Percentiles rank a stretch among this genome's conserved stretches.
Evolutionary conservation across 2,113 vertebrate genomes (phyloP).

Genomic region (Hypomesus transpacificus): DNA sequence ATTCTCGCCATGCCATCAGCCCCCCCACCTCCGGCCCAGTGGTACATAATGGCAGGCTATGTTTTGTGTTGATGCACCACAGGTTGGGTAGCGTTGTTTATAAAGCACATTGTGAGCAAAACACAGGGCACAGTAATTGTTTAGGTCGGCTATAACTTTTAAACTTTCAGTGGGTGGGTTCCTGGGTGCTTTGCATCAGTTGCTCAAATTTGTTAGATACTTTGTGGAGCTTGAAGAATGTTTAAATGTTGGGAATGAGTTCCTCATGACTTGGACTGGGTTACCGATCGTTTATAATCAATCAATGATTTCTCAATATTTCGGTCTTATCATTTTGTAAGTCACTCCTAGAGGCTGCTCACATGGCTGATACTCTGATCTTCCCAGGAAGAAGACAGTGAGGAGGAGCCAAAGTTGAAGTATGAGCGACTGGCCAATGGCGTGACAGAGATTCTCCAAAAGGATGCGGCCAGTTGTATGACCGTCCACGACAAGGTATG

Average conservation of each 20-base stretch:
- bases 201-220: neutral
- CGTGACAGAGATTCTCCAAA: conserved; percentile 93
- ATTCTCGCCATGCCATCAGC: conserved; percentile 66
- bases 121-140: conserved; percentile 40
- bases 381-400: conserved; percentile 91
- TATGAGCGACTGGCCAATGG: conserved; percentile 95
- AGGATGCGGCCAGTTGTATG: conserved; percentile 97
- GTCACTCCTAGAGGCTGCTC: neutral
- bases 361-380: conserved; percentile 21
- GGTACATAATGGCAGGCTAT: conserved; percentile 68
- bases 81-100: conserved; percentile 70
- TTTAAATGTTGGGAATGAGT: neutral
- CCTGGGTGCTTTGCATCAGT: neutral
- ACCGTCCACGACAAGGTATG: conserved; percentile 97
- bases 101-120: conserved; percentile 67
- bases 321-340: too few relatives aligned
- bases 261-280: too few relatives aligned
- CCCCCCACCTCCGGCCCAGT: conserved; percentile 51
- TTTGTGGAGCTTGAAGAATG: conserved; percentile 7
- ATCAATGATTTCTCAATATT: too few relatives aligned
- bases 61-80: conserved; percentile 68
- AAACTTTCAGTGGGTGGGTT: conserved; percentile 27
- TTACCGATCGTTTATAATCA: too few relatives aligned
- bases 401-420: conserved; percentile 97
- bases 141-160: conserved; percentile 46